phyloP scores from a whole-genome alignment of 2,113 vertebrate species.

The Lutjanus erythropterus region DNA sequence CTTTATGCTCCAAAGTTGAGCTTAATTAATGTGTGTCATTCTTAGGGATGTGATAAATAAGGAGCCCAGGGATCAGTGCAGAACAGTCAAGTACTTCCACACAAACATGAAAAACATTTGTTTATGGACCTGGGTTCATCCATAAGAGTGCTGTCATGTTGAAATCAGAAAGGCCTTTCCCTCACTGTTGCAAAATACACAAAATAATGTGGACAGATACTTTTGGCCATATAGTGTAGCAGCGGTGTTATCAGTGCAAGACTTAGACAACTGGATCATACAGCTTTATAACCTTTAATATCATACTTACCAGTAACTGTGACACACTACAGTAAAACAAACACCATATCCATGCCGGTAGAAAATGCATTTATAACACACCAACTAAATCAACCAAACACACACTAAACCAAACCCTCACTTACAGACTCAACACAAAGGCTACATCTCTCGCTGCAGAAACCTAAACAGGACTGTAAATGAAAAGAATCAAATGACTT shows the following conservation, averaged over 20 bases:
- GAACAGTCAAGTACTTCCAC: not conserved
- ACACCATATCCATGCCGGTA: conserved; percentile 35
- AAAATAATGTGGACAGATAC: not conserved
- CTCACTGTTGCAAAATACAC: not conserved
- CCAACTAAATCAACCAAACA: conserved; percentile 50
- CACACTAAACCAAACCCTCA: conserved; percentile 51
- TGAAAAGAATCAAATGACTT: conserved; percentile 58
- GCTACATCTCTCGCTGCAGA: conserved; percentile 79
- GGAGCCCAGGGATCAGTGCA: not conserved
- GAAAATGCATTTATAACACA: conserved; percentile 27
- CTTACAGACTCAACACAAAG: conserved; percentile 72
- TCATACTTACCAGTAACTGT: conserved; percentile 38
- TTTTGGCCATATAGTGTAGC: conserved; percentile 14
- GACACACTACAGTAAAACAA: conserved; percentile 29
- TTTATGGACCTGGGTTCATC: not conserved
- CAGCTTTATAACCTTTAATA: not conserved
- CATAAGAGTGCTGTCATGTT: not conserved
- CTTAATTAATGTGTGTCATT: not conserved
- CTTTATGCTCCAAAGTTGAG: not conserved
- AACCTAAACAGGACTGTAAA: conserved; percentile 80
- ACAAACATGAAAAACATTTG: not conserved
- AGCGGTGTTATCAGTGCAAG: not conserved
- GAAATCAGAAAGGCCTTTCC: not conserved
- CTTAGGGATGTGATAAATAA: not conserved
- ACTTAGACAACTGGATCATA: not conserved